Evolutionary conservation across 2,113 vertebrate genomes (phyloP), one percentile per base, ranked within the genome.

Genomic region (Turdus rufiventris): DNA sequence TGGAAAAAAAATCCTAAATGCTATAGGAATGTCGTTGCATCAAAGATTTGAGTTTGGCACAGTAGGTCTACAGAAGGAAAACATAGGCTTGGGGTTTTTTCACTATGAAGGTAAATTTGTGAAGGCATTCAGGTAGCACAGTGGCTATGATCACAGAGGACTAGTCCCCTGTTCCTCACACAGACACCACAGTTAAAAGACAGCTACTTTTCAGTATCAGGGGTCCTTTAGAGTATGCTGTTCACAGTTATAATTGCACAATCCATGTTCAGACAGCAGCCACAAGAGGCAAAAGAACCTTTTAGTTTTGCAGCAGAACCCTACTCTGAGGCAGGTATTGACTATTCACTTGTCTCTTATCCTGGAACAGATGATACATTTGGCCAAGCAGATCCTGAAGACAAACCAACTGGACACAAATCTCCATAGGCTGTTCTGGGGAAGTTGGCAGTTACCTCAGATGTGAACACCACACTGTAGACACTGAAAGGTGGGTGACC

Each of bases 341-440:
- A 40, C 11, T 38, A 15, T 47, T 38, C 53, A 43, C 21, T 45
- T 20, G 13, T 53, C 58, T 75, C 29, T 70, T 17, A 43, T 8
- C 24, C 36, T 48, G 60, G 54, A 80, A 42, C 0, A 57, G 26
- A n/a, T 0, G 0, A 53, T 29, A 15, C 5, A 7, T 53, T 65
- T 81, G 50, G 36, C 28, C 28, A 50, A 45, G 33, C 1, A 1
- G 38, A 48, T 45, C 36, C 18, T 0, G 0, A 1, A 72, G 18
- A 25, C 48, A 0, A 9, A 31, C 26, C 9, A 80, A 8, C 15
- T 17, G 34, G 24, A 71, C 57, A 68, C 9, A 51, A 56, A 56
- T 33, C 20, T 71, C 62, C 38, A 18, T 1, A 26, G 34, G 12
- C 21, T 62, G 1, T 28, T 28, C 8, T 16, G 16, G 4, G 16